phyloP scores from a whole-genome alignment of 1,140 invertebrate genomes.

The Ditylenchus dipsaci region DNA sequence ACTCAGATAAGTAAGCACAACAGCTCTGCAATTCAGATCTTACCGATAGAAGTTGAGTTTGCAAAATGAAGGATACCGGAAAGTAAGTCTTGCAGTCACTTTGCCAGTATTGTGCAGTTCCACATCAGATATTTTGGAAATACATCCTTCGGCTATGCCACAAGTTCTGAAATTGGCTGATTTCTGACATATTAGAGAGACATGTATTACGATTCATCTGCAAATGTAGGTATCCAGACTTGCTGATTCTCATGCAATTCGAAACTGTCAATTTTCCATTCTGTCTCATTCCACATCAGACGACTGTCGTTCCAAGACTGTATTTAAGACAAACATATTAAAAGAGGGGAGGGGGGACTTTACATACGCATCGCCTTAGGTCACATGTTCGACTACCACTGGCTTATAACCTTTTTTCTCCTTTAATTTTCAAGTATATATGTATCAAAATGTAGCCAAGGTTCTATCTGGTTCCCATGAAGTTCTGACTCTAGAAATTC shows the following conservation, averaged over 20 bases:
- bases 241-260: slow-evolving; percentile 39
- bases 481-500: no score
- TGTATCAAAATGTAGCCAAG: no score
- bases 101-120: slow-evolving; percentile 40
- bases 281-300: slow-evolving; percentile 43
- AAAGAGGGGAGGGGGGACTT: no score
- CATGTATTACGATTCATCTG: slow-evolving; percentile 41
- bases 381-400: no score
- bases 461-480: no score
- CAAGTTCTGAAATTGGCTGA: slow-evolving; percentile 37
- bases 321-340: no score
- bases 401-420: no score
- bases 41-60: slow-evolving; percentile 39
- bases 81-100: slow-evolving; percentile 41
- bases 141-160: slow-evolving; percentile 33
- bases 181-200: neutral
- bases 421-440: no score
- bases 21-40: neutral
- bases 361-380: no score
- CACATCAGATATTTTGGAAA: slow-evolving; percentile 38
- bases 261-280: slow-evolving; percentile 44
- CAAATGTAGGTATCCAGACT: slow-evolving; percentile 53
- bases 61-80: slow-evolving; percentile 49
- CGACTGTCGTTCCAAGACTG: slow-evolving; percentile 51
- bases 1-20: slow-evolving; percentile 2